Percentiles rank a stretch among this genome's conserved stretches.
phyloP scores from a whole-genome alignment of 2,888 invertebrate genomes.

The Torymus texanus region DNA sequence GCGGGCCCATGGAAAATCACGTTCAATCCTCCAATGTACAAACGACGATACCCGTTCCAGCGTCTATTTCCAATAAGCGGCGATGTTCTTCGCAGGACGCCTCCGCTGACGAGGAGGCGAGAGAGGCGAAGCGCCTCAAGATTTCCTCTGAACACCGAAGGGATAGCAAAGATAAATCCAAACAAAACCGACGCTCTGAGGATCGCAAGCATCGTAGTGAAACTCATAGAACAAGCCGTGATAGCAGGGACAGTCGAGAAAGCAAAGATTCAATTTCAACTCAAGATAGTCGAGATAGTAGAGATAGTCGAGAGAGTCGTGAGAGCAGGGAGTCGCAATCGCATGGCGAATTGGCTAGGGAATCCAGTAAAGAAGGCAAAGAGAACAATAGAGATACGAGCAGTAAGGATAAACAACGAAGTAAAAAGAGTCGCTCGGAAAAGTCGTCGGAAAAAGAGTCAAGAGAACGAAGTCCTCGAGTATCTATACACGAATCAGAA shows the following conservation, averaged over 20 bases:
- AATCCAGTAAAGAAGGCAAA: constrained; percentile 64
- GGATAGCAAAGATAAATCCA: constrained; percentile 82
- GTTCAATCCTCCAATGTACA: constrained; percentile 63
- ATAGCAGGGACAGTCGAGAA: constrained; percentile 70
- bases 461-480: constrained; percentile 71
- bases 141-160: constrained; percentile 78
- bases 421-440: constrained; percentile 62
- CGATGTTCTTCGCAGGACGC: constrained; percentile 87
- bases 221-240: constrained; percentile 72
- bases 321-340: constrained; percentile 65
- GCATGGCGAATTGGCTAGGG: constrained; percentile 57
- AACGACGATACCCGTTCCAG: constrained; percentile 74
- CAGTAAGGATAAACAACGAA: constrained; percentile 69
- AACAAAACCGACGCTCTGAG: constrained; percentile 71
- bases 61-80: constrained; percentile 82
- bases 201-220: constrained; percentile 72
- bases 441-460: constrained; percentile 65
- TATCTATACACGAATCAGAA: constrained; percentile 69
- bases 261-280: constrained; percentile 63
- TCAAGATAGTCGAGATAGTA: constrained; percentile 66
- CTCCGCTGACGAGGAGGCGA: constrained; percentile 78
- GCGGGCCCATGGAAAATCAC: constrained; percentile 71
- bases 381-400: constrained; percentile 72
- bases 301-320: constrained; percentile 70
- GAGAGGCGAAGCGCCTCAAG: constrained; percentile 80